phyloP scores from a whole-genome alignment of 1,140 invertebrate genomes.

The Meloidogyne hapla region DNA sequence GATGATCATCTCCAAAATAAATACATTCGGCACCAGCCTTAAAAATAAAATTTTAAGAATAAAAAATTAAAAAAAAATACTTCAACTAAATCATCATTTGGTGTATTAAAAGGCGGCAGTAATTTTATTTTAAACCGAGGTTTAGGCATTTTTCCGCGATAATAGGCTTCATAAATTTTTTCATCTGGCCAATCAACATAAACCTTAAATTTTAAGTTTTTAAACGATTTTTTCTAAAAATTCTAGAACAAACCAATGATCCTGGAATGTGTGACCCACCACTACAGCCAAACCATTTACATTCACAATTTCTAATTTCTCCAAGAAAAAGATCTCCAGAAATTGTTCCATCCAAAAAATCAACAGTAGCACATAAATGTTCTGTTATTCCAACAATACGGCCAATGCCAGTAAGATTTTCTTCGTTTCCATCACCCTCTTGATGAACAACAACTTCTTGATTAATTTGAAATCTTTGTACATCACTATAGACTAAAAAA shows the following conservation, averaged over 20 bases:
- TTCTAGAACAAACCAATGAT: constrained; percentile 18
- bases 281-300: constrained; percentile 38
- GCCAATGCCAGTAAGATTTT: constrained; percentile 25
- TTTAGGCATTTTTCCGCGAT: constrained; percentile 27
- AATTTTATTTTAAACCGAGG: constrained; percentile 20
- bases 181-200: constrained; percentile 36
- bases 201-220: constrained; percentile 18
- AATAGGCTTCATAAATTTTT: constrained; percentile 33
- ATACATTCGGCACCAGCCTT: constrained; percentile 8
- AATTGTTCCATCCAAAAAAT: constrained; percentile 36
- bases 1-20: constrained; percentile 11
- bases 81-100: constrained; percentile 15
- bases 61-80: not conserved
- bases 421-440: constrained; percentile 8
- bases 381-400: constrained; percentile 27
- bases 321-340: constrained; percentile 31
- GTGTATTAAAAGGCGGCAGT: not conserved
- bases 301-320: constrained; percentile 37
- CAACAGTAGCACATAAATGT: constrained; percentile 29
- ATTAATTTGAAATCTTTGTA: constrained; percentile 16
- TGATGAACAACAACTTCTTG: constrained; percentile 27
- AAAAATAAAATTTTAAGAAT: not conserved
- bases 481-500: not conserved
- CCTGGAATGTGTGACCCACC: constrained; percentile 38
- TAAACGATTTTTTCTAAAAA: not conserved